Base-by-base conservation (phyloP, 2,888 invertebrate genomes). In the Hyalella azteca region DNA sequence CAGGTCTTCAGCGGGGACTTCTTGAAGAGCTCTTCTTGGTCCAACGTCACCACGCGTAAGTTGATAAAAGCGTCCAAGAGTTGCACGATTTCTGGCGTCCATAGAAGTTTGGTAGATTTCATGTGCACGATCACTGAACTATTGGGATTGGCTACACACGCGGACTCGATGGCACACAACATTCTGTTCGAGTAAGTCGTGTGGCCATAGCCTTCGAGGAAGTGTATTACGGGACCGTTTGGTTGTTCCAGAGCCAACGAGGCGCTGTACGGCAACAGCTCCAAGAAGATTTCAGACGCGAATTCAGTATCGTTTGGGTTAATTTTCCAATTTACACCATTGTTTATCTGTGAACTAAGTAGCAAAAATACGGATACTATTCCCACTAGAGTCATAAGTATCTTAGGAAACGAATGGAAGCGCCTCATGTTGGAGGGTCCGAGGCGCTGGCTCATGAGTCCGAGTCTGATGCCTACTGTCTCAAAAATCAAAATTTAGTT, bases 161-260 rank as follows among this genome's bases (percentile, higher is more conserved):
- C 85, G 1, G 82, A 78, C 60, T 85, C 85, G n/a, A 85, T 48
- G 15, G 85, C 73, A 45, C 85, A 85, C 78, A 73, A 82, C 81
- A 83, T 81, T 29, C 85, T 79, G 19, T 41, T 22, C n/a, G 80
- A 75, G 39, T 82, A 78, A 9, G 60, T 49, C 0, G 73, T 15
- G 36, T 78, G 26, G 45, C 79, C 79, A 41, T 79, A 50, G 13
- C 82, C 82, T 50, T 84, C 84, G 7, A 82, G 80, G 7, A 84
- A 75, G 13, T 75, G 81, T 26, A 84, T 19, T 0, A 84, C 19
- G 15, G 39, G 40, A 29, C 39, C 5, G 15, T 32, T 29, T 15
- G 50, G 22, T 0, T 73, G 41, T 9, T 39, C 32, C 39, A 13
- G 75, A 5, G 19, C n/a, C 3, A n/a, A 22, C 9, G 73, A 39